Evolutionary conservation across 2,888 invertebrate genomes (phyloP).

Genomic region (Ophion costatus): DNA sequence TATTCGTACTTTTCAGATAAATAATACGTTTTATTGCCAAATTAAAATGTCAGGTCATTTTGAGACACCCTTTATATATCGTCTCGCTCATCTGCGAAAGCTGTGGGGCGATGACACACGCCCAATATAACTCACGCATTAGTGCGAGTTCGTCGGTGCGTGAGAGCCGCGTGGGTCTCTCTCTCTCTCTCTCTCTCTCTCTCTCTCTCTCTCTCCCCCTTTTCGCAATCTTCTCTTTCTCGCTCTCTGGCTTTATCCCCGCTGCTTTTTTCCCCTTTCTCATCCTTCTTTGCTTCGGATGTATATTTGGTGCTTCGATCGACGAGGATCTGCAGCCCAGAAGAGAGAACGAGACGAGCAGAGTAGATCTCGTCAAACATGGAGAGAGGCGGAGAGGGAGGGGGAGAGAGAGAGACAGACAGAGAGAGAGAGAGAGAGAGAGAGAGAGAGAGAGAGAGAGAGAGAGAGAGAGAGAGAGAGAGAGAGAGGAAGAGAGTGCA

Average conservation of each 20-base stretch:
- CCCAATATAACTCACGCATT: slow-evolving; percentile 76
- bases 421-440: neutral
- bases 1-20: no score
- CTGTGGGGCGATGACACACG: slow-evolving; percentile 79
- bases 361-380: slow-evolving; percentile 7
- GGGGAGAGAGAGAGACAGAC: neutral
- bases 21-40: no score
- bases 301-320: slow-evolving; percentile 51
- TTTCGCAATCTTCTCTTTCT: slow-evolving; percentile 7
- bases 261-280: slow-evolving; percentile 20
- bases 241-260: neutral
- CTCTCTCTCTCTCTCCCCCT: slow-evolving; percentile 20
- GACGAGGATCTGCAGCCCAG: slow-evolving; percentile 38
- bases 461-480: neutral
- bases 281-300: slow-evolving; percentile 25
- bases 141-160: slow-evolving; percentile 67
- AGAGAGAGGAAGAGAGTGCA: neutral
- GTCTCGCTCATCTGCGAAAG: slow-evolving; percentile 31
- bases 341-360: slow-evolving; percentile 48
- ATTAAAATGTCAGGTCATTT: no score
- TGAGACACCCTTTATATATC: neutral
- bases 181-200: slow-evolving; percentile 21
- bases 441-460: neutral
- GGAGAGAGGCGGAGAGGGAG: slow-evolving; percentile 26
- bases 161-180: slow-evolving; percentile 55